phyloP scores from a whole-genome alignment of 2,113 vertebrate genomes.

The Atlantisia rogersi region DNA sequence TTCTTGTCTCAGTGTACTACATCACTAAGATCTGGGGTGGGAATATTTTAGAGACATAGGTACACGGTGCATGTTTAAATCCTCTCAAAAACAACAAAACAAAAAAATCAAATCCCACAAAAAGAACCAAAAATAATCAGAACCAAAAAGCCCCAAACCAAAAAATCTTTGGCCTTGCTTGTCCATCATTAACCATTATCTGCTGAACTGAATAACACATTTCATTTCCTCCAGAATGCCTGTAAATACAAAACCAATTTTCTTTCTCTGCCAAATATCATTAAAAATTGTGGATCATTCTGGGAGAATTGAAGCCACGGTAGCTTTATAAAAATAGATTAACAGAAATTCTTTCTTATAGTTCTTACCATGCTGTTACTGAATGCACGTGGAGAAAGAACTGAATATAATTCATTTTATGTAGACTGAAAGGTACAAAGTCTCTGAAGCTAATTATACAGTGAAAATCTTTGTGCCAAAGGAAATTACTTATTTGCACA shows the following conservation, averaged over 20 bases:
- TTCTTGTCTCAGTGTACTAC: neutral
- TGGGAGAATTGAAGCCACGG: neutral
- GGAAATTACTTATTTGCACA: neutral
- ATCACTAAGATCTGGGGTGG: neutral
- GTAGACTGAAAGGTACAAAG: neutral
- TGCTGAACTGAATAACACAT: neutral
- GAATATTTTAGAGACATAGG: neutral
- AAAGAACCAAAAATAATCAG: neutral
- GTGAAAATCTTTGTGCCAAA: neutral
- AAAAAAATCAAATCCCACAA: neutral
- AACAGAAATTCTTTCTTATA: neutral
- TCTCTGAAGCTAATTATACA: neutral
- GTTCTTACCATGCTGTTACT: neutral
- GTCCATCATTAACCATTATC: neutral
- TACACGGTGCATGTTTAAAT: neutral
- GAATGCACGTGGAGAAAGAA: neutral
- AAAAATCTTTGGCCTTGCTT: neutral
- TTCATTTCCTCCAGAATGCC: conserved; percentile 6
- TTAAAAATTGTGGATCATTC: conserved; percentile 22
- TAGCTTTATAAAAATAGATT: conserved; percentile 1
- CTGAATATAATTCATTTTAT: neutral
- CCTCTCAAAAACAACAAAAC: neutral
- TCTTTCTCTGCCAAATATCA: conserved; percentile 10
- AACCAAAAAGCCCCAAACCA: no score
- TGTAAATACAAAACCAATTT: conserved; percentile 34